Base-by-base conservation (phyloP, 2,797 vertebrate genomes). In the Uromys caudimaculatus region DNA sequence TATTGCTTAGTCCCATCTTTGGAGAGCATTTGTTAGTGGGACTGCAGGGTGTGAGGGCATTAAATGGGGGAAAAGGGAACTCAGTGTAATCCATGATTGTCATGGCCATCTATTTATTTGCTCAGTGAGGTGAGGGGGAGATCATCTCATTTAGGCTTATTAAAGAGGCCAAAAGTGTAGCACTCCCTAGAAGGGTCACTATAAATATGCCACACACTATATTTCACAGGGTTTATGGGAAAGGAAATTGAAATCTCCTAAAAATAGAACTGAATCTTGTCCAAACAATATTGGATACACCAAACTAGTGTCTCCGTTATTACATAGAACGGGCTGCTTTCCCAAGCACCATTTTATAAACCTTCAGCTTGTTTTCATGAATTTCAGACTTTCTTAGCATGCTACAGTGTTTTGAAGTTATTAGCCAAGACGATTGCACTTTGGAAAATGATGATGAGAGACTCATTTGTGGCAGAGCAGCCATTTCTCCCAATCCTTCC, bases 191-290 rank as follows among this genome's bases (percentile, higher is more conserved):
- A 98, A 95, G 97, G 98, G 92, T 94, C 95, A 97, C 97, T 95
- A 94, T 98, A 98, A 98, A 98, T 96, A 96, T 97, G 97, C 96
- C 97, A 98, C 96, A 98, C 97, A 98, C 98, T 98, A 98, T 98
- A 98, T 99, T 99, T 98, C 98, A 98, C 90, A 98, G 98, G 96
- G 97, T 99, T 99, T 99, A 99, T 99, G 99, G 97, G 98, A 98
- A 98, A 98, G 98, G 98, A 98, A 98, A 98, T 97, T 98, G 98
- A 98, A 98, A 98, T 98, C 98, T 98, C 95, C 98, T 98, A 98
- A 97, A 98, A 99, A 98, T 99, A 98, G 99, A 99, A 98, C 97
- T 96, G 98, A 98, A 98, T 98, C 98, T 98, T 99, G 97, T 99
- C 98, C 98, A 99, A 99, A 99, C 98, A 99, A 98, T 97, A 96